Evolutionary conservation across 2,113 vertebrate genomes (phyloP).

Genomic region (Gadus chalcogrammus): DNA sequence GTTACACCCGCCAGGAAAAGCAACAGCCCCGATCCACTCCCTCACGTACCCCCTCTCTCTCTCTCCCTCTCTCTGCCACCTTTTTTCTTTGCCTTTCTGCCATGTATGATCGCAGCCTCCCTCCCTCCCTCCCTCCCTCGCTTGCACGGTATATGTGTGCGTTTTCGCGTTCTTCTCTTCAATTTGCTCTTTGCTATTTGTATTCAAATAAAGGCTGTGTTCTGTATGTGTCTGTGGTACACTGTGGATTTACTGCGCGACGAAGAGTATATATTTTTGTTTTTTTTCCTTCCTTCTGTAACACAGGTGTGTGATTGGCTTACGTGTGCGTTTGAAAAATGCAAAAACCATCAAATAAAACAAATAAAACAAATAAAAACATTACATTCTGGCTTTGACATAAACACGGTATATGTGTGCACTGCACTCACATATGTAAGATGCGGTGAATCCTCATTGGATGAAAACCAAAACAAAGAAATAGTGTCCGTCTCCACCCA

Average conservation of each 20-base stretch:
- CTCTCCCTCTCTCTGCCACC: neutral
- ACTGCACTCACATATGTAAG: constrained; percentile 51
- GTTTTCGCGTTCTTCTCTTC: constrained; percentile 6
- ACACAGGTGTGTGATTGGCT: constrained; percentile 25
- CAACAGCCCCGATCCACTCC: constrained; percentile 25
- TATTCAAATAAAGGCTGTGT: no score
- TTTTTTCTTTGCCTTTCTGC: constrained; percentile 3
- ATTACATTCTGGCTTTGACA: constrained; percentile 58
- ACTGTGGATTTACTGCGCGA: no score
- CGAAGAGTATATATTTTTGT: no score
- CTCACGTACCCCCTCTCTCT: constrained; percentile 3
- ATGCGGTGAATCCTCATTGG: constrained; percentile 47
- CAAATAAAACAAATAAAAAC: constrained; percentile 30
- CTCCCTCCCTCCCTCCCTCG: constrained; percentile 21
- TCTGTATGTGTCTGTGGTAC: no score
- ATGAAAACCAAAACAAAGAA: constrained; percentile 14
- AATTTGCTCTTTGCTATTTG: no score
- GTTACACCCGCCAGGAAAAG: constrained; percentile 60
- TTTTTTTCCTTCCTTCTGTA: neutral
- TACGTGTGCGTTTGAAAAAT: constrained; percentile 33
- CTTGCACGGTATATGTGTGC: no score
- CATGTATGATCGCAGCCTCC: neutral
- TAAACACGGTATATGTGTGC: constrained; percentile 35
- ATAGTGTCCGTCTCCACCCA: constrained; percentile 40
- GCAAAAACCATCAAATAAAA: constrained; percentile 16